Base-by-base conservation (phyloP, 2,113 vertebrate genomes). In the Psettodes erumei region DNA sequence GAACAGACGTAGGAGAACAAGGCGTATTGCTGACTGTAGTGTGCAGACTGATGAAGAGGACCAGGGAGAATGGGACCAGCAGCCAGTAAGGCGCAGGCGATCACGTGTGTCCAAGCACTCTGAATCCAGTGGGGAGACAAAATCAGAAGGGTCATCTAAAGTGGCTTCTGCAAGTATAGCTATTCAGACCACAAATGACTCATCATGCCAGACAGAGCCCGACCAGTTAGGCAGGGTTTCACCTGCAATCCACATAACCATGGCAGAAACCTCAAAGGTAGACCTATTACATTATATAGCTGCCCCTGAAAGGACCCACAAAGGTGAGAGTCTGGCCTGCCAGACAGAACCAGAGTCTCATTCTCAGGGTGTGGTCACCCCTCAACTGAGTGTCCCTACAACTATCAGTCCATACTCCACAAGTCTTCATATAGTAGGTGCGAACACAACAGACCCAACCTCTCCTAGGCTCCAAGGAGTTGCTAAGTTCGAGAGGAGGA, bases 21-120 rank as follows among this genome's bases (percentile, higher is more conserved):
- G 97, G 48, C 96, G 96, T 43, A 98, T 97, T 13, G 88, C 97
- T 0, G 97, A 99, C 92, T 97, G 97, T 91, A 98, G 98, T 0
- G 97, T 99, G 70, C 98, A 99, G 90, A 99, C 98, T 0, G 98
- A 99, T 0, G 98, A 99, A 8, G 98, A 99, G 73, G 98, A 99
- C 85, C 96, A 94, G 0, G 96, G 92, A 4, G 97, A 98, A 61
- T 97, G 97, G 98, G 98, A 98, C 38, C 92, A 88, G 81, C 98
- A 99, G 79, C 97, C 97, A 0, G 96, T 97, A 28, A 94, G 98
- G 12, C 96, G 98, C 50, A 95, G 98, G 13, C 91, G 96, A 15
- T 95, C 96, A 54, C 94, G 97, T 27, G 91, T 94, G 23, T 95
- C 97, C 0, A 97, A 97, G 61, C 98, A 98, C 48, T 61, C 96